Evolutionary conservation across 2,113 vertebrate species (phyloP), one percentile per base, ranked within the genome.

Genomic region (Triplophysa rosa): DNA sequence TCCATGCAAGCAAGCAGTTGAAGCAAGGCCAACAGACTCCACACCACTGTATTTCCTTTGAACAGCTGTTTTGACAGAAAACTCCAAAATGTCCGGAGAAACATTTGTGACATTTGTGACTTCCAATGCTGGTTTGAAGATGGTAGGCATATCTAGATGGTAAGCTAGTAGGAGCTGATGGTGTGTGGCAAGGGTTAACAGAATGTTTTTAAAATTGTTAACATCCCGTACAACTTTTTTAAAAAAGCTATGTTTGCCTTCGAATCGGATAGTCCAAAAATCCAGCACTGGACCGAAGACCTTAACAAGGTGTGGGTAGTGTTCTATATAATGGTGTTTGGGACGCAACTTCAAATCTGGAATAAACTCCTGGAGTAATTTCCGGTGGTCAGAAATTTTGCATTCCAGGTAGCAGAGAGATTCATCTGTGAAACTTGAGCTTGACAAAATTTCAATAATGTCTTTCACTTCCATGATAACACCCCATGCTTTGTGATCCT

Each of bases 361-460:
- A 76, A 87, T 84, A 2, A 68, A 9, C 42, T 84, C 71, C 54
- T 74, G 37, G 5, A 87, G 54, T 67, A 85, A 54, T 42, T 68
- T 61, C 65, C 75, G 23, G 40, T 87, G 83, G 67, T 85, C 84
- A 72, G 58, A 86, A 13, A 87, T 84, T 77, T 73, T 84, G 8
- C 63, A 23, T 77, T 87, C 64, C 23, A 84, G 47, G 24, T 77
- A 85, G 47, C 68, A 85, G 24, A 83, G 56, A 5, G 77, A 29
- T 45, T 63, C 63, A 80, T 82, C 49, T 79, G 84, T 17, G 56
- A 64, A n/a, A 49, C 14, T 61, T 56, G 77, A 2, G 23, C 47
- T 26, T 26, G 26, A 26, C 61, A 85, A 65, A 12, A 85, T 8
- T 37, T 83, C 47, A 52, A 52, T 7, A 52, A 52, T 52, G 26